Conservation (phyloP, 2,113 vertebrate genomes). For the Herpailurus yagouaroundi region DNA sequence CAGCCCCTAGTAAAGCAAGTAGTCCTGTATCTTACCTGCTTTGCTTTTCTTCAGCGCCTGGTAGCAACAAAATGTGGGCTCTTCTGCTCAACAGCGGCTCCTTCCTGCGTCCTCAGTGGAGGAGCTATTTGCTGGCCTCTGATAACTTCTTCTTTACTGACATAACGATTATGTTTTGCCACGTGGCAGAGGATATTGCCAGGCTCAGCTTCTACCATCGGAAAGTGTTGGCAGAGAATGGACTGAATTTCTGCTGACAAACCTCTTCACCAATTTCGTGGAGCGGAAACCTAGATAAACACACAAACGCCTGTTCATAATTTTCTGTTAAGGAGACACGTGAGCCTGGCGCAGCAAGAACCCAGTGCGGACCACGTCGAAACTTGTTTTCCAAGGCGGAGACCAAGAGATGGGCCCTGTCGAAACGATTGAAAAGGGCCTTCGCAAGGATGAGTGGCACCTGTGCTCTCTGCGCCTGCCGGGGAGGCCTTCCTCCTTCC, state of each 20-base stretch:
- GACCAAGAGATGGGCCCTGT: not conserved
- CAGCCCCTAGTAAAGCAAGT: not conserved
- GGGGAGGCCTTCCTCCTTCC: not conserved
- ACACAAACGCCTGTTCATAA: not conserved
- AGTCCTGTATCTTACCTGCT: not conserved
- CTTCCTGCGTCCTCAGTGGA: not conserved
- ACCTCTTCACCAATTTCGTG: not conserved
- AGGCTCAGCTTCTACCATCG: not conserved
- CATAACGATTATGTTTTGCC: not conserved
- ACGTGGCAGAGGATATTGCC: not conserved
- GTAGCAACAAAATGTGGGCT: not conserved
- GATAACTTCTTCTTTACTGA: not conserved
- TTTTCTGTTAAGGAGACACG: not conserved
- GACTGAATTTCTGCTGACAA: not conserved
- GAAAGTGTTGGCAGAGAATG: not conserved
- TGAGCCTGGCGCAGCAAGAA: not conserved
- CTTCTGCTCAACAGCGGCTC: not conserved
- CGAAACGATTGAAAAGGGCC: not conserved
- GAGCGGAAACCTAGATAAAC: not conserved
- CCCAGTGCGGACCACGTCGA: not conserved
- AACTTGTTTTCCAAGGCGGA: not conserved
- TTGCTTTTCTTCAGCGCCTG: not conserved
- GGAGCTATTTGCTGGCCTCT: not conserved
- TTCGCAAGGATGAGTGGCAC: not conserved
- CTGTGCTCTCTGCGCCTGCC: not conserved